Conservation (phyloP, 2,797 vertebrate species). For the Gymnopithys bicolor region DNA sequence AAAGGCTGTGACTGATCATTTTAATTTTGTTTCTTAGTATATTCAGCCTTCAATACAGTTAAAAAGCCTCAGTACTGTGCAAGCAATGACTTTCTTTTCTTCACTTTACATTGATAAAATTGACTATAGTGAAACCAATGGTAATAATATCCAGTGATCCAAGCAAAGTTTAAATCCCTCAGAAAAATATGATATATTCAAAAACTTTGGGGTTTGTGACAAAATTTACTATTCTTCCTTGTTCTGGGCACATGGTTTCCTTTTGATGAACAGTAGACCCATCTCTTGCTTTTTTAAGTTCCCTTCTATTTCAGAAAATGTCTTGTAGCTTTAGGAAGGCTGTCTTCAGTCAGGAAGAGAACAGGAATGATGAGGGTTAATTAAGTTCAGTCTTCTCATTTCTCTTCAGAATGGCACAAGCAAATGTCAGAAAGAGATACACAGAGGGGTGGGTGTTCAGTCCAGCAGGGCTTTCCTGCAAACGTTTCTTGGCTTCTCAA, state of each 20-base stretch:
- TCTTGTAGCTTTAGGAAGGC: background rate
- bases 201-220: background rate
- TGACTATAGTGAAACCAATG: background rate
- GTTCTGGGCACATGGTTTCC: background rate
- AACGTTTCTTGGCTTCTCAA: background rate
- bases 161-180: background rate
- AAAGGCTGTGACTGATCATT: background rate
- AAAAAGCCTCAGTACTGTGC: background rate
- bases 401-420: background rate
- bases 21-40: background rate
- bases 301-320: background rate
- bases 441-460: background rate
- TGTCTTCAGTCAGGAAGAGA: background rate
- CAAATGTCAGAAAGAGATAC: background rate
- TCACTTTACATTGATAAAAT: background rate
- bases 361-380: background rate
- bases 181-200: background rate
- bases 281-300: background rate
- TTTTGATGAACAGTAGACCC: background rate
- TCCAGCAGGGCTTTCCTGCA: background rate
- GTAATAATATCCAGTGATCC: background rate
- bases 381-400: background rate
- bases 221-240: background rate
- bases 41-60: background rate
- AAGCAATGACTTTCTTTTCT: background rate